These are phyloP conservation scores for Hippopotamyrus pictus DNA, from an alignment of 2,797 vertebrate genomes.

Conservation along the genomic window DNA sequence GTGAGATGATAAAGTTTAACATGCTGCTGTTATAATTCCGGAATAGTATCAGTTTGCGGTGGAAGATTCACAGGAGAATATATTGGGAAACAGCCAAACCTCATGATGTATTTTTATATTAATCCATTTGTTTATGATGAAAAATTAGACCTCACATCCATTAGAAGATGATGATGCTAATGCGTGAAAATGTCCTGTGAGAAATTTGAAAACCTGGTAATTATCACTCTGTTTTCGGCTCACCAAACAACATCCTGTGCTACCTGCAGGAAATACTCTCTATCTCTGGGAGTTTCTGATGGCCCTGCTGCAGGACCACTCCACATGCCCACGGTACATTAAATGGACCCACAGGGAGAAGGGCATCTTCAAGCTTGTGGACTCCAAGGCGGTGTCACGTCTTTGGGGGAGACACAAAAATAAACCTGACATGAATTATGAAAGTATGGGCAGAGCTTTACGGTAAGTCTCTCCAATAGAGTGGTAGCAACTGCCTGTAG, in stretches of 20 bases:
- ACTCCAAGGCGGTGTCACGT: conserved; percentile 90
- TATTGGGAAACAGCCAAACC: background rate
- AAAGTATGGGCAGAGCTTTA: conserved; percentile 96
- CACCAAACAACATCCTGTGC: background rate
- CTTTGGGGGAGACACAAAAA: conserved; percentile 98
- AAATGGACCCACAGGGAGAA: conserved; percentile 91
- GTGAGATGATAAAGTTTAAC: background rate
- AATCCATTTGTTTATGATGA: background rate
- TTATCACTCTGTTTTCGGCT: background rate
- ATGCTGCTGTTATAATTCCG: background rate
- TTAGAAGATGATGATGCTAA: background rate
- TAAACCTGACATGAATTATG: conserved; percentile 98
- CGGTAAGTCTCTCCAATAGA: conserved; percentile 59
- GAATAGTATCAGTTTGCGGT: background rate
- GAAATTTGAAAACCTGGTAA: background rate
- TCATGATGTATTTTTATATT: background rate
- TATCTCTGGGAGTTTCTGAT: conserved; percentile 96
- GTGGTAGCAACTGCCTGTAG: background rate
- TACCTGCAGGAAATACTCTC: conserved; percentile 80
- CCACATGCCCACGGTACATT: conserved; percentile 91
- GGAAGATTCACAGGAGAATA: background rate
- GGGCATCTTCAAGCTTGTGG: conserved; percentile 93
- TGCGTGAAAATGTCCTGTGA: background rate
- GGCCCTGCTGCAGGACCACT: conserved; percentile 87
- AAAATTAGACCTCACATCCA: background rate